Base-by-base conservation (phyloP, 2,797 vertebrate species). In the Neopelma chrysocephalum region DNA sequence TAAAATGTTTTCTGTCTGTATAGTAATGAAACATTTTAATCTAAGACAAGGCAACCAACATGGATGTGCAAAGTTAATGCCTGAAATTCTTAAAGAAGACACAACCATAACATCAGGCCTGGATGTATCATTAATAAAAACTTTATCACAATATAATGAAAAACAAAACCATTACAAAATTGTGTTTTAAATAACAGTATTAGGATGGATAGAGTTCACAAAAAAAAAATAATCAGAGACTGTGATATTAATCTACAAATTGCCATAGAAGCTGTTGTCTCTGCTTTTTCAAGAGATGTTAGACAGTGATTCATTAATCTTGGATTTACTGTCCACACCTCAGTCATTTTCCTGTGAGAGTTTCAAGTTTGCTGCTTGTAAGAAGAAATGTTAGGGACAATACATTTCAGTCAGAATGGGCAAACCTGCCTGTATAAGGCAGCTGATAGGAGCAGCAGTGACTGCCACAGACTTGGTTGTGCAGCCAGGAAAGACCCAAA, bases 391-490 rank as follows among this genome's bases (percentile, higher is more conserved):
- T 40, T 34, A 32, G 11, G 32, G 32, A 45, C 34, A 45, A 22
- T 5, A 6, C 3, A 7, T 11, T 54, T 34, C 10, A 4, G 10
- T n/a, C 3, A 1, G 26, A 21, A 10, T 6, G 10, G 50, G 40
- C 54, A 72, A 32, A 58, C 27, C 36, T 64, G 31, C 45, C 36
- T 15, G 8, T 14, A 2, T 7, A 8, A 34, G 22, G 13, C 32
- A 19, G 56, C 0, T 14, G n/a, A 16, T 3, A 40, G 82, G 42
- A 75, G 45, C 19, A 15, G 25, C 1, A 3, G 40, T 26, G 50
- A 26, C 20, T 16, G 69, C 38, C 32, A 14, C 0, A 0, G 23
- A 4, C 27, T 15, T 9, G 40, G 12, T 11, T 17, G 20, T 19
- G 17, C 34, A 47, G 25, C 31, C 73, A 43, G 29, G 22, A 27